These are phyloP conservation scores for Balanococcus diminutus DNA, from an alignment of 2,888 invertebrate species.

Conservation along the genomic window DNA sequence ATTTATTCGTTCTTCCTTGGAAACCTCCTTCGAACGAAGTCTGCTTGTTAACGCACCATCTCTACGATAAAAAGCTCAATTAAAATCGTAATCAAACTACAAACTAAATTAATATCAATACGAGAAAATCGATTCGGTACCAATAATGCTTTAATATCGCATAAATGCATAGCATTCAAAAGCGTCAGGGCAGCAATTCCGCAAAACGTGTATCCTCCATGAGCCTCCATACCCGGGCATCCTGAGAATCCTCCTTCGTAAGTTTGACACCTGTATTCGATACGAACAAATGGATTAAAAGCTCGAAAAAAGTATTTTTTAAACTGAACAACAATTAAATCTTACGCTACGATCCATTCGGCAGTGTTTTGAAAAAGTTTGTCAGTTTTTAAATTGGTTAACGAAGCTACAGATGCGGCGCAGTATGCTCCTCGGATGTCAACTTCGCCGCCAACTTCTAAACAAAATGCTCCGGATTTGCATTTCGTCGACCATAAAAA, in stretches of 20 bases:
- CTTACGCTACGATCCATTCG: conserved; percentile 83
- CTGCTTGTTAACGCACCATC: conserved; percentile 90
- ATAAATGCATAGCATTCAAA: conserved; percentile 75
- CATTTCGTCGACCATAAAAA: conserved; percentile 81
- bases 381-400: conserved; percentile 79
- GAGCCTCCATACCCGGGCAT: conserved; percentile 93
- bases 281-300: not conserved
- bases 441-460: conserved; percentile 91
- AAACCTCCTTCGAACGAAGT: conserved; percentile 96
- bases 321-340: not conserved
- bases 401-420: conserved; percentile 86
- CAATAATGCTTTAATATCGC: conserved; percentile 77
- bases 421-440: conserved; percentile 98
- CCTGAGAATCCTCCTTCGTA: conserved; percentile 99
- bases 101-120: not conserved
- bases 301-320: not conserved
- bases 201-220: conserved; percentile 99
- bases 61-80: conserved; percentile 61
- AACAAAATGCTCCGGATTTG: conserved; percentile 86
- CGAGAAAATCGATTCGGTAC: conserved; percentile 61
- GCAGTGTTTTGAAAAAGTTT: conserved; percentile 83
- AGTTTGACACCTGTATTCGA: conserved; percentile 80
- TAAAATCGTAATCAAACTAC: not conserved
- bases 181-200: conserved; percentile 88
- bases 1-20: conserved; percentile 95